Evolutionary conservation across 2,888 invertebrate species (phyloP), one percentile per base, ranked within the genome.

Genomic region (Branchipolynoe longqiensis): DNA sequence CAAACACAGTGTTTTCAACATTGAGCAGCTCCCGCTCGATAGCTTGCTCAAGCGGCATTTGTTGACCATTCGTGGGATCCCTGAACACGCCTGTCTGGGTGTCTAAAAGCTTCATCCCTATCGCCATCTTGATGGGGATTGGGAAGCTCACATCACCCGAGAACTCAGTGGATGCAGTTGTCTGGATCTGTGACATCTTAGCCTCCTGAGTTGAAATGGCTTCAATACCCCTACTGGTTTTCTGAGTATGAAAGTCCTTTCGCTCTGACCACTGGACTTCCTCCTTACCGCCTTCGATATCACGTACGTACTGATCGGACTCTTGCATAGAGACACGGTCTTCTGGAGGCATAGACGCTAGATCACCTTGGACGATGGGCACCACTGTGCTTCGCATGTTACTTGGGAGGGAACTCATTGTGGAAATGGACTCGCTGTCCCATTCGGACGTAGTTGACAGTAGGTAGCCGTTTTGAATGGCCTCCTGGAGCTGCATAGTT

Each of bases 11-110:
- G 6, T 86, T 82, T 8, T 82, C 74, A 1, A 84, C 54, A 40
- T 92, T 88, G 36, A 93, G 69, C 31, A 89, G 90, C 96, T 91
- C 92, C 69, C 90, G 89, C 69, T 90, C 89, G 86, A 99, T 95
- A 56, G 99, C 98, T 93, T 97, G 96, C 90, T 95, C 95, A 87
- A 98, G 95, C 1, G 97, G 97, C 81, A 99, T 94, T 94, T 97
- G 97, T 58, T 95, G 95, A 91, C 97, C 97, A 82, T 96, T 95
- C 92, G 95, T 95, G 84, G 97, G 96, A 94, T 98, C 97, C 89
- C 97, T 97, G 81, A 99, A 95, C 86, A 90, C 90, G 0, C 93
- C 91, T n/a, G 87, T 78, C 18, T 54, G 28, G 6, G 96, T 95
- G 86, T 96, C 95, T 92, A 97, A 97, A 18, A 98, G 94, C 86